A percentile compares a stretch with the other conserved stretches of the same genome.
These are phyloP conservation scores for Cepaea nemoralis DNA, from an alignment of 1,140 invertebrate genomes.

Conservation along the genomic window DNA sequence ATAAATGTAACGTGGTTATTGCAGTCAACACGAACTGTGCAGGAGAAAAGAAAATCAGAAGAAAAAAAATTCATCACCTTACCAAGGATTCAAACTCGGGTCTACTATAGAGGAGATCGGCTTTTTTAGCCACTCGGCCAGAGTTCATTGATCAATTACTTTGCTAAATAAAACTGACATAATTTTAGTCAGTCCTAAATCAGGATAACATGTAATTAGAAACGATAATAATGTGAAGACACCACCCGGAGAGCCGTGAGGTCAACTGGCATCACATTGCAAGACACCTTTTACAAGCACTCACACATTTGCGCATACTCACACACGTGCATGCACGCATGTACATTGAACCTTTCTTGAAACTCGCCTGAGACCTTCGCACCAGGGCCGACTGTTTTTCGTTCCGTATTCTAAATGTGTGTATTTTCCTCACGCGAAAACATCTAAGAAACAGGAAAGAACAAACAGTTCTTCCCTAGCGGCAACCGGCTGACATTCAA, in stretches of 20 bases:
- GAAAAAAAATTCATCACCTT: no score
- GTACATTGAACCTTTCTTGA: not conserved
- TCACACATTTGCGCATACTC: not conserved
- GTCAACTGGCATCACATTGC: not conserved
- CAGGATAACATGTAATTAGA: no score
- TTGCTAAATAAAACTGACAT: no score
- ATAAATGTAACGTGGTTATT: no score
- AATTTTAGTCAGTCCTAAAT: no score
- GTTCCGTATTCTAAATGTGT: not conserved
- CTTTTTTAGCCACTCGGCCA: no score
- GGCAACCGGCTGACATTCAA: not conserved
- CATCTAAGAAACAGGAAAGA: constrained; percentile 2
- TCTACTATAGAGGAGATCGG: no score
- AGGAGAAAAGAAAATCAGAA: no score
- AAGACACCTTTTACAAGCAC: not conserved
- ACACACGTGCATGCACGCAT: not conserved
- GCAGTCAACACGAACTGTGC: no score
- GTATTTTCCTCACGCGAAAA: constrained; percentile 1
- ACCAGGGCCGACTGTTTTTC: not conserved
- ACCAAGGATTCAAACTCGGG: no score
- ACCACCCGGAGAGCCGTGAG: not conserved
- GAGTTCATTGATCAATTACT: no score
- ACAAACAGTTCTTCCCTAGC: not conserved
- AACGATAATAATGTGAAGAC: no score
- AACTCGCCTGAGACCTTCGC: not conserved